Percentiles rank a stretch among this genome's conserved stretches.
Conservation (phyloP, 2,888 invertebrate species). For the Ophonus ardosiacus region DNA sequence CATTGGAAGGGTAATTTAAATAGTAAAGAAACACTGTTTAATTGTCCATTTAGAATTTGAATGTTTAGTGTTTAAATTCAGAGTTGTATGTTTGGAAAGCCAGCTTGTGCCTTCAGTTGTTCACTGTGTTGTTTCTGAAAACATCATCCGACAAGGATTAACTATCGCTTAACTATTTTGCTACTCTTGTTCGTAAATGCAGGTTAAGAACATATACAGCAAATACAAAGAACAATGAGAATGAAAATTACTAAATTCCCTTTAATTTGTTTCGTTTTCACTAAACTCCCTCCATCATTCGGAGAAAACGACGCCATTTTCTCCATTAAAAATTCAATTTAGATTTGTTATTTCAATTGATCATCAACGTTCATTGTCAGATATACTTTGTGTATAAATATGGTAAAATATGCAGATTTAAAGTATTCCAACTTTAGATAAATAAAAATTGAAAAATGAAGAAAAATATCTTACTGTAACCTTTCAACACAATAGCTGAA, state of each 20-base stretch:
- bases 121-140: conserved; percentile 23
- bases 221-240: conserved; percentile 23
- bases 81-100: no score
- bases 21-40: no score
- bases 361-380: not conserved
- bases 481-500: conserved; percentile 13
- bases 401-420: conserved; percentile 49
- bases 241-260: conserved; percentile 6
- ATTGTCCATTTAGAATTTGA: no score
- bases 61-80: no score
- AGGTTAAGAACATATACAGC: conserved; percentile 1
- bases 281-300: not conserved
- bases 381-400: conserved; percentile 32
- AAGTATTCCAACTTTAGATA: conserved; percentile 13
- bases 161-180: conserved; percentile 45
- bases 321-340: conserved; percentile 13
- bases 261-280: not conserved
- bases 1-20: no score
- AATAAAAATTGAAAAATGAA: conserved; percentile 6
- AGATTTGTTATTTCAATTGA: conserved; percentile 6
- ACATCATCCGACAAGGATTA: conserved; percentile 24
- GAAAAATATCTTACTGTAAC: conserved; percentile 27
- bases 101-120: no score
- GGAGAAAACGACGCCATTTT: not conserved
- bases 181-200: conserved; percentile 39